Evolutionary conservation across 2,797 vertebrate species (phyloP), one percentile per base, ranked within the genome.

Genomic region (Falco novaeseelandiae): DNA sequence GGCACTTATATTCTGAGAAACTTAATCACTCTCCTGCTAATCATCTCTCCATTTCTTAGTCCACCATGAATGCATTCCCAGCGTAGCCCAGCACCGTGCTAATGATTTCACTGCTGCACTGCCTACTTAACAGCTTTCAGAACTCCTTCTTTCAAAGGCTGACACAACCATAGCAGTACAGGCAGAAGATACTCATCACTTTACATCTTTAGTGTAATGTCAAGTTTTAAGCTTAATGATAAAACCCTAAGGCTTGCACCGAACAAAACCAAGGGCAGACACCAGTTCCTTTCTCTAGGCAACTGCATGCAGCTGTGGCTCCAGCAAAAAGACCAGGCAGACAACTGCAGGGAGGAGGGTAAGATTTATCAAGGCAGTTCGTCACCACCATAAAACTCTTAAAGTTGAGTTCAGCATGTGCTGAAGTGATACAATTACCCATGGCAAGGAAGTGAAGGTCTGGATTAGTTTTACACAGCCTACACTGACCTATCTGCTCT

Each of bases 391-490:
- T n/a, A 30, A 70, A 91, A 67, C 69, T 83, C 59, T 32, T 32
- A 2, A 34, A 72, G 62, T 48, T 38, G 59, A 74, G 63, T 42
- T 73, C 40, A 42, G 25, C 30, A 54, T 32, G 38, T 57, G 48
- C 86, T 92, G 89, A 83, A 90, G 70, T 49, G 78, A 73, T 63
- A 94, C 63, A 92, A 63, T 89, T 89, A 94, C 81, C 78, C 17
- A 46, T 0, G n/a, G 83, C 70, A 61, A 87, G 55, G 81, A 94
- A 93, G 29, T 8, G 2, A 69, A 93, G 76, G 55, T 82, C 74
- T 73, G 87, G 55, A 87, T 92, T 78, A 69, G 65, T 81, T 93
- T 74, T 67, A 89, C 69, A 78, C 54, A 86, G 90, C 57, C 78
- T 25, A 89, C 82, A 59, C 7, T 27, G 38, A 89, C 38, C 67